Conservation (phyloP, 1,140 invertebrate genomes). For the Halyomorpha halys region DNA sequence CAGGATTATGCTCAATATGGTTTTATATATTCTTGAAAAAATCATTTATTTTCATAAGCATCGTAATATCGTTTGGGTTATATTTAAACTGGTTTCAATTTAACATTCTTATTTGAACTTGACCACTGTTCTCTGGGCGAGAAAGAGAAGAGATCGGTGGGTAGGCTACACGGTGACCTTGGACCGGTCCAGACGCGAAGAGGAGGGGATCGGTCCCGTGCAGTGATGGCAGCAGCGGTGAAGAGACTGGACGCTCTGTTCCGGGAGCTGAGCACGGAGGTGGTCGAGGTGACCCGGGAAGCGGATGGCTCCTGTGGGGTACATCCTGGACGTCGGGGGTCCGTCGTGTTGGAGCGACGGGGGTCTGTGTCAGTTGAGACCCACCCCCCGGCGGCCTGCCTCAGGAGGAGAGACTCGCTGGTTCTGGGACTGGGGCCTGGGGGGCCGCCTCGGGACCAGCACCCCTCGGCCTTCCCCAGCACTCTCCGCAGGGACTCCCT, state of each 20-base stretch:
- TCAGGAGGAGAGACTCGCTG: conserved; percentile 43
- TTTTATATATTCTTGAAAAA: no score
- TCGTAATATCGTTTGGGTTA: no score
- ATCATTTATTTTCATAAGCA: no score
- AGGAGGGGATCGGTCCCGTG: not conserved
- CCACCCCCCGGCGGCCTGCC: conserved; percentile 25
- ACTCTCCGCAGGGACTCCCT: conserved; percentile 47
- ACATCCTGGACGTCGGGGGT: conserved; percentile 44
- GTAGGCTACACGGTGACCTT: not conserved
- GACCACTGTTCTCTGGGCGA: not conserved
- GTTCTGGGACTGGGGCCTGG: conserved; percentile 28
- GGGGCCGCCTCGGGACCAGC: conserved; percentile 31
- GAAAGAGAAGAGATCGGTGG: no score
- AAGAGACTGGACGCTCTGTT: conserved; percentile 60
- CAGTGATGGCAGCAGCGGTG: conserved; percentile 45
- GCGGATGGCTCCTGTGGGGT: conserved; percentile 51
- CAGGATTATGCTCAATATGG: no score
- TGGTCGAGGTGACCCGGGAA: conserved; percentile 25
- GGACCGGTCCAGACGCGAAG: not conserved
- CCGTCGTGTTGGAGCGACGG: conserved; percentile 32
- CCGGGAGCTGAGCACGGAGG: conserved; percentile 36
- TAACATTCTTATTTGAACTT: not conserved
- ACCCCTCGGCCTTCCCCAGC: conserved; percentile 55
- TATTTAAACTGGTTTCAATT: no score
- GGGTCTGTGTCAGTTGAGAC: conserved; percentile 30